Evolutionary conservation across 2,797 vertebrate species (phyloP).

Genomic region (Poecilia gillii): DNA sequence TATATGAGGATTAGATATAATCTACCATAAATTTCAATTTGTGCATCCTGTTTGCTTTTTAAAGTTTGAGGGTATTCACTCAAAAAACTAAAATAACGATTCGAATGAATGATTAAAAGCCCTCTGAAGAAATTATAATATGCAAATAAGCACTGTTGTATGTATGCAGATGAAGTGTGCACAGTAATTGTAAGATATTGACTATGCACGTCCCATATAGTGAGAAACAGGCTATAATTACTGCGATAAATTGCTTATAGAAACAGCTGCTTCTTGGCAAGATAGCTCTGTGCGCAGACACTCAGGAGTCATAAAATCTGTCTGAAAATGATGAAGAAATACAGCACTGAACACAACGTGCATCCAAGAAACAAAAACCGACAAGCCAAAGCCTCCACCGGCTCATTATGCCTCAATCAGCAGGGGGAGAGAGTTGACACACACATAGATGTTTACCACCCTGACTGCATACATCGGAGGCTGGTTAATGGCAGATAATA

Average conservation of each 20-base stretch:
- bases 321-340: conserved; percentile 4
- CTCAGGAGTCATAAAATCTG: background rate
- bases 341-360: background rate
- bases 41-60: background rate
- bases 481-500: conserved; percentile 10
- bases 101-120: background rate
- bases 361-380: background rate
- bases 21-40: background rate
- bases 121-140: background rate
- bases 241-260: conserved; percentile 30
- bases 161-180: conserved; percentile 42
- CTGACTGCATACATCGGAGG: conserved; percentile 31
- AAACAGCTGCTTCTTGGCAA: conserved; percentile 42
- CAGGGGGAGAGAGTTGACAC: conserved; percentile 1
- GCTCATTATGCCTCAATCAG: conserved; percentile 25
- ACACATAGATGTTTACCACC: conserved; percentile 12
- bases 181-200: conserved; percentile 31
- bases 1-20: background rate
- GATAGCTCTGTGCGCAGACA: conserved; percentile 4
- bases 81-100: background rate
- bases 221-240: conserved; percentile 47
- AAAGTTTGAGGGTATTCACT: background rate
- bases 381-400: background rate
- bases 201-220: conserved; percentile 32
- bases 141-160: conserved; percentile 25